Conservation (phyloP, 2,888 invertebrate species). For the Drosophila mulleri region DNA sequence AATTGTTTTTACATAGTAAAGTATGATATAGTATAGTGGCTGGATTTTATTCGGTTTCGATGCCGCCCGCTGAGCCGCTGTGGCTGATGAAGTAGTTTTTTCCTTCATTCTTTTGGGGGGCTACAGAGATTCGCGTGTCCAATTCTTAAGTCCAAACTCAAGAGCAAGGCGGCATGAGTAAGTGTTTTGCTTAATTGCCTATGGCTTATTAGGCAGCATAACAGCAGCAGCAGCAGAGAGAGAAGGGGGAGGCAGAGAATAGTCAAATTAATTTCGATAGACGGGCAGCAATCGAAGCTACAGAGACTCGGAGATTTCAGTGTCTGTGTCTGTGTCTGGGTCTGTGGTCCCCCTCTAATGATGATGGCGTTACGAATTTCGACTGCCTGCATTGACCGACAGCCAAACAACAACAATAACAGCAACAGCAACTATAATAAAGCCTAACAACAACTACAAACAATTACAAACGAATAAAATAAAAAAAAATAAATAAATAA, state of each 20-base stretch:
- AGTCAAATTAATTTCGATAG: constrained; percentile 78
- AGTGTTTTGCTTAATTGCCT: constrained; percentile 82
- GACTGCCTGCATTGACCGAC: constrained; percentile 70
- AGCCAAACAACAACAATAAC: constrained; percentile 27
- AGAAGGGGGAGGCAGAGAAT: constrained; percentile 48
- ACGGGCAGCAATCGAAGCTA: constrained; percentile 46
- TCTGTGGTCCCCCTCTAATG: constrained; percentile 75
- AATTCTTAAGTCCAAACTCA: constrained; percentile 38
- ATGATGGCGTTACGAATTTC: constrained; percentile 80
- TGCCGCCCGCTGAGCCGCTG: constrained; percentile 60
- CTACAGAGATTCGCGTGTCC: constrained; percentile 59
- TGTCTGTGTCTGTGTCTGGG: neutral
- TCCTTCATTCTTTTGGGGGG: constrained; percentile 11
- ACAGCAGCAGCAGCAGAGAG: constrained; percentile 6
- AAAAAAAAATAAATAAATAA: constrained; percentile 18
- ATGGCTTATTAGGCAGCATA: constrained; percentile 79
- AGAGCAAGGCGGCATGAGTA: constrained; percentile 72
- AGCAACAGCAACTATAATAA: constrained; percentile 15
- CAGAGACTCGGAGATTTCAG: constrained; percentile 43
- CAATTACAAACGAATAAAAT: constrained; percentile 66
- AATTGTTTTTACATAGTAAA: constrained; percentile 65
- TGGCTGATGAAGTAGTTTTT: constrained; percentile 75
- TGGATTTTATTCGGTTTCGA: constrained; percentile 47
- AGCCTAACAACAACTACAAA: constrained; percentile 51
- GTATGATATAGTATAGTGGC: constrained; percentile 29